A percentile compares a stretch with the other conserved stretches of the same genome.
These are phyloP conservation scores for Stegodyphus mimosarum DNA, from an alignment of 1,140 invertebrate species.

Conservation along the genomic window DNA sequence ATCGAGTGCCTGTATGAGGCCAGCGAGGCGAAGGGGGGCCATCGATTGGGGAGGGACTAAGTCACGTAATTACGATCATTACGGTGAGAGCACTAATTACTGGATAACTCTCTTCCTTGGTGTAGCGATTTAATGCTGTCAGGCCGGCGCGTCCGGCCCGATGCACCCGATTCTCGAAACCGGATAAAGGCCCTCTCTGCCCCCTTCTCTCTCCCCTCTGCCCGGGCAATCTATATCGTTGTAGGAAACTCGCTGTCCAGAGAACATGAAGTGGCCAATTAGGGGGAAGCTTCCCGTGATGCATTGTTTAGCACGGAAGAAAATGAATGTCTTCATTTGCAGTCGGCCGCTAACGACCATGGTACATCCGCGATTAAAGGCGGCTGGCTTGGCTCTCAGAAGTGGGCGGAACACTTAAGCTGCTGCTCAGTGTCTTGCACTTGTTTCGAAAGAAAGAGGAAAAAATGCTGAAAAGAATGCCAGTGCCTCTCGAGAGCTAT, in stretches of 20 bases:
- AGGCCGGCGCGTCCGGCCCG: conserved; percentile 29
- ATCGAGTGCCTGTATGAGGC: conserved; percentile 21
- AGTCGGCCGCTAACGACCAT: conserved; percentile 23
- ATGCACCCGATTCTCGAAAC: conserved; percentile 49
- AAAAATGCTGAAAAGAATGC: not conserved
- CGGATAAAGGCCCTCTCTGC: conserved; percentile 43
- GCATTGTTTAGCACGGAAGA: conserved; percentile 56
- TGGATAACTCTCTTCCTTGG: conserved; percentile 47
- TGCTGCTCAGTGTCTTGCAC: not conserved
- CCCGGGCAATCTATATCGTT: conserved; percentile 44
- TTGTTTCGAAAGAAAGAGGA: not conserved
- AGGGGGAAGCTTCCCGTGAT: conserved; percentile 18
- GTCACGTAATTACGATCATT: conserved; percentile 60
- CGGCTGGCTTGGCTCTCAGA: not conserved
- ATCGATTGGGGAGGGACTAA: conserved; percentile 26
- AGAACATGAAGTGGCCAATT: conserved; percentile 57
- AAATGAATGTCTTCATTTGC: conserved; percentile 61
- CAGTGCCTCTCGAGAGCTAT: not conserved
- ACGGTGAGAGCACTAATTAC: conserved; percentile 58
- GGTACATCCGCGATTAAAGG: conserved; percentile 4
- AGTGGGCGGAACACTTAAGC: no score
- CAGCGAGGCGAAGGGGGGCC: conserved; percentile 2
- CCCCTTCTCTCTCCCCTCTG: conserved; percentile 6
- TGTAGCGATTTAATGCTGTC: conserved; percentile 55
- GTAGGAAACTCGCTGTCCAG: conserved; percentile 38